Base-by-base conservation (phyloP, 2,113 vertebrate species). In the Anseranas semipalmata region DNA sequence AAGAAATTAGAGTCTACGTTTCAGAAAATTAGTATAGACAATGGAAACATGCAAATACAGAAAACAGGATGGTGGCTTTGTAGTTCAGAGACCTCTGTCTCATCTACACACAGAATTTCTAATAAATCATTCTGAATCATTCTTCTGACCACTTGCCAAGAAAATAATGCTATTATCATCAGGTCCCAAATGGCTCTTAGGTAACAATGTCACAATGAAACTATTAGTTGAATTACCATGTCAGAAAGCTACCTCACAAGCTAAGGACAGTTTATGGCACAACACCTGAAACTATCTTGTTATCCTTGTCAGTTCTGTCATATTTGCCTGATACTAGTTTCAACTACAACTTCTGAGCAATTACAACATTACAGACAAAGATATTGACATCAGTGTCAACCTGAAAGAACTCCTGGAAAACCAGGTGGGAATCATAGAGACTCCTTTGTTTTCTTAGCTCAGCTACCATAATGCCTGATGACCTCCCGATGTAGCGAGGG, bases 141-240 rank as follows among this genome's bases (percentile, higher is more conserved):
- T 94, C 63, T 88, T 88, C 66, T 96, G 87, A 87, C 58, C 32
- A 58, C 43, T 94, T 95, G 73, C 60, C 58, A 71, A 83, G 71
- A 85, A 89, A 92, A 97, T 81, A 92, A 92, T 65, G 20, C 33
- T 82, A 25, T 72, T 63, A 48, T 93, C 20, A 7, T 68, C 86
- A 78, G 67, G 18, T 60, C 41, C 80, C 76, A 97, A 95, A 95
- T 65, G 35, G 62, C 27, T 53, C 33, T 28, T 56, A 65, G 89
- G 74, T 78, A 93, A 62, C 66, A 83, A 78, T 88, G 53, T 88
- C 89, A 73, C 22, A 70, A n/a, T 35, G 76, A 62, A 90, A 67
- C 72, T 84, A 14, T 80, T 77, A 93, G 37, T 63, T 35, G 65
- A 95, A 97, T 95, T 95, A 89, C 65, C 74, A 20, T 88, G 74